Base-by-base conservation (phyloP, 2,888 invertebrate genomes). In the Oscheius sp. region DNA sequence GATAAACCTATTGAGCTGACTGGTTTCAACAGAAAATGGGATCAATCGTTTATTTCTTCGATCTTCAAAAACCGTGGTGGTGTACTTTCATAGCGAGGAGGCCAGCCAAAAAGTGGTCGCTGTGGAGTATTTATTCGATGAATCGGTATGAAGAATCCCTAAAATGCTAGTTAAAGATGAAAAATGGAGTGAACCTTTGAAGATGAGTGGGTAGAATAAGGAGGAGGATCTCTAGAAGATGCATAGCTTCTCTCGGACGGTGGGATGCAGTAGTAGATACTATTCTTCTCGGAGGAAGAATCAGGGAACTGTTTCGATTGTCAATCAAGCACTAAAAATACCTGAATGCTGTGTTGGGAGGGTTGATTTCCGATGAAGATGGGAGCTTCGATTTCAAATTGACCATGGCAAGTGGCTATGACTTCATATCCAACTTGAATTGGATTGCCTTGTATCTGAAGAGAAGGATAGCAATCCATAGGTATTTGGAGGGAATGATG, bases 371-470 rank as follows among this genome's bases (percentile, higher is more conserved):
- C 76, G 1, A 76, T 26, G 26, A 72, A 72, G 28, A 76, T 68
- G 32, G 76, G 73, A 3, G 68, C 67, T 20, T 73, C 76, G 2
- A 76, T 70, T 59, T 76, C 76, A 36, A 76, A 76, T 17, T 65
- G 57, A 14, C 73, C 73, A 0, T 72, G 30, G n/a, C 68, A 67
- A 9, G 70, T 70, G 12, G 73, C 67, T 8, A 76, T 20, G 5
- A 76, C 50, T 26, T 71, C 71, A 38, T 76, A 76, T 45, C 70
- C 59, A 0, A 75, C 73, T 54, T 67, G 61, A 14, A 67, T 67
- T 17, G 67, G 59, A 26, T 57, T 47, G n/a, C 56, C 59, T n/a
- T 49, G 50, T 5, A 38, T 49, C n/a, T 51, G 22, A 0, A 67
- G 41, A 22, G 61, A 38, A 12, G 67, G 67, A 50, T 67, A 67